Base-by-base conservation (phyloP, 2,888 invertebrate species). In the Rhimphoctona megacephalus region DNA sequence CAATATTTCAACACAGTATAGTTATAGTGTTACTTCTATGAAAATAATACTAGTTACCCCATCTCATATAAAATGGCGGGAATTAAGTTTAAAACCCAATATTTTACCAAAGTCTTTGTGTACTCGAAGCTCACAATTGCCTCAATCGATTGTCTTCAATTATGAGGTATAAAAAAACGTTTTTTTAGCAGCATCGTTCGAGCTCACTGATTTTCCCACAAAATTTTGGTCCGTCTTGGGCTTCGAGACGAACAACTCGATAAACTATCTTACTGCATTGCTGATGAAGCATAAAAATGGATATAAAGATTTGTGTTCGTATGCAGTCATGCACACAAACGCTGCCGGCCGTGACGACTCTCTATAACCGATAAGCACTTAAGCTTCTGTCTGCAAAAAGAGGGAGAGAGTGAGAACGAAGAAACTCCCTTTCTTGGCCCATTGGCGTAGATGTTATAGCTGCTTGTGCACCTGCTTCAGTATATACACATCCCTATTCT, bases 381-480 rank as follows among this genome's bases (percentile, higher is more conserved):
- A 67, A 67, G 83, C 69, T 86, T 52, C 80, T 69, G 81, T 74
- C 73, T 82, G 73, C 52, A 52, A 8, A 52, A 54, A 33, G 54
- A 36, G 36, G 6, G 14, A 46, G 70, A 66, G 66, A 66, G 81
- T 43, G 52, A 66, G 73, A 67, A 19, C 74, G 78, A 74, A 70
- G 61, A 39, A 57, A 22, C 61, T 49, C 49, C 25, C 72, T 69
- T 82, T 81, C 79, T 39, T n/a, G 66, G 36, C 69, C 54, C 70
- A 69, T 52, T 73, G 69, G 78, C 57, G 67, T 66, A 57, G 49
- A 78, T 73, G 61, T 81, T 85, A 57, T 54, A 64, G 78, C 79
- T 57, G 49, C 66, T 78, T 30, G 66, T 36, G 72, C 85, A 83
- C 82, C 79, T 81, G 79, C 85, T 76, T 70, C 69, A 76, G 57